phyloP scores from a whole-genome alignment of 2,888 invertebrate species.

The Neelides folsomi region DNA sequence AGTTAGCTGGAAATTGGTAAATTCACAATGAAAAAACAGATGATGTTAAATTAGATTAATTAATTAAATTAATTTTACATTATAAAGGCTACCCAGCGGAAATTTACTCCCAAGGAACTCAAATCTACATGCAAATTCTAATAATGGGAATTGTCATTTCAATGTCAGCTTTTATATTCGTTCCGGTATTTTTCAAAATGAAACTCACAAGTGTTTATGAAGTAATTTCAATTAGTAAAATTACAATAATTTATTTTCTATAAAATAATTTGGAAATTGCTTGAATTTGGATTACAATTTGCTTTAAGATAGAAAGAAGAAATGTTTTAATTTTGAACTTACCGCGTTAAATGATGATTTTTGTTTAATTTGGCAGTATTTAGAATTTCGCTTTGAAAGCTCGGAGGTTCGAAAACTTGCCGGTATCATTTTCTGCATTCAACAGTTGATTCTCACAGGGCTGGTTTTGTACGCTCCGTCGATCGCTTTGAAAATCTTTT shows the following conservation, averaged over 20 bases:
- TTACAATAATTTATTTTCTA: too few relatives aligned
- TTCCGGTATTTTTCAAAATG: background rate
- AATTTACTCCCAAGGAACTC: conserved; percentile 24
- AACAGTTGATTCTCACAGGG: conserved; percentile 28
- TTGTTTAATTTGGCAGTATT: conserved; percentile 17
- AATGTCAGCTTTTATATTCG: background rate
- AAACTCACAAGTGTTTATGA: conserved; percentile 6
- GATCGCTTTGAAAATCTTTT: background rate
- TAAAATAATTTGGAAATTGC: too few relatives aligned
- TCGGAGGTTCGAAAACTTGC: conserved; percentile 7
- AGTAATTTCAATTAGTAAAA: too few relatives aligned
- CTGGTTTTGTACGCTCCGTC: conserved; percentile 24
- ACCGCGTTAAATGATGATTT: too few relatives aligned
- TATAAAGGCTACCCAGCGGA: conserved; percentile 31
- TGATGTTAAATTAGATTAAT: too few relatives aligned
- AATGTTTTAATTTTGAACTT: too few relatives aligned
- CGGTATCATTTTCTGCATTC: conserved; percentile 11
- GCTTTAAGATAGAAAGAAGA: too few relatives aligned
- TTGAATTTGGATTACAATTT: too few relatives aligned
- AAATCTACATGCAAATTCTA: conserved; percentile 21
- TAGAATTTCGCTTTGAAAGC: conserved; percentile 28
- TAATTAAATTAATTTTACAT: too few relatives aligned
- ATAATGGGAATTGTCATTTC: conserved; percentile 9
- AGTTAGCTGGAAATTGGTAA: too few relatives aligned
- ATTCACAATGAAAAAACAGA: too few relatives aligned